Evolutionary conservation across 2,797 vertebrate species (phyloP), one percentile per base, ranked within the genome.

Genomic region (Cyclura pinguis): DNA sequence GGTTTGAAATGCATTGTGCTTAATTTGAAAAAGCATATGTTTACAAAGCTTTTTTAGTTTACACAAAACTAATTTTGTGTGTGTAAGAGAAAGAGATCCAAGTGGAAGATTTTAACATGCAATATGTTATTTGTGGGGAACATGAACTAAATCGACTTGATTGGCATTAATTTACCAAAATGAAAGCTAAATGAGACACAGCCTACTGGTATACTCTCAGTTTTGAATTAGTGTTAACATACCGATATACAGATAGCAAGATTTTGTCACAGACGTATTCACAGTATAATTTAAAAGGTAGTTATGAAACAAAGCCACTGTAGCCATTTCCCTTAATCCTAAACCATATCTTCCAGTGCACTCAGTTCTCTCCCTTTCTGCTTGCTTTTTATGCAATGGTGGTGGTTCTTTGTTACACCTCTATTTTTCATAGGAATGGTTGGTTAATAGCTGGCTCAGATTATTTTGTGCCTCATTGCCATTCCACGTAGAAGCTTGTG

Each of bases 341-440:
- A 38, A 85, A 12, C 81, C 42, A 22, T 88, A 77, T 42, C 52
- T 80, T 76, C 8, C 81, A 42, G 89, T 76, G 7, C 84, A 73
- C 85, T 80, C 81, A 85, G 24, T 93, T 47, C 2, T 47, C 2
- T 86, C 50, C 27, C 89, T 84, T 86, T 57, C 32, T 12, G 1
- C 20, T 83, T 91, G 76, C 22, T 93, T 1, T 90, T 72, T 92
- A 73, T 85, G 1, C 0, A 82, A 29, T 29, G 92, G 84, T 57
- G 86, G n/a, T 59, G 89, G 85, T 29, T 88, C 16, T 47, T 47
- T 90, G 62, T 64, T 47, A 24, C 84, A 84, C 59, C 62, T 42
- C 87, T 38, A 88, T 91, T 88, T 74, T 89, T 94, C 93, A 84
- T 91, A 72, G 87, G 67, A 82, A 52, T 95, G 90, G 92, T 92